phyloP scores from a whole-genome alignment of 2,797 vertebrate species.

The Vespertilio murinus region DNA sequence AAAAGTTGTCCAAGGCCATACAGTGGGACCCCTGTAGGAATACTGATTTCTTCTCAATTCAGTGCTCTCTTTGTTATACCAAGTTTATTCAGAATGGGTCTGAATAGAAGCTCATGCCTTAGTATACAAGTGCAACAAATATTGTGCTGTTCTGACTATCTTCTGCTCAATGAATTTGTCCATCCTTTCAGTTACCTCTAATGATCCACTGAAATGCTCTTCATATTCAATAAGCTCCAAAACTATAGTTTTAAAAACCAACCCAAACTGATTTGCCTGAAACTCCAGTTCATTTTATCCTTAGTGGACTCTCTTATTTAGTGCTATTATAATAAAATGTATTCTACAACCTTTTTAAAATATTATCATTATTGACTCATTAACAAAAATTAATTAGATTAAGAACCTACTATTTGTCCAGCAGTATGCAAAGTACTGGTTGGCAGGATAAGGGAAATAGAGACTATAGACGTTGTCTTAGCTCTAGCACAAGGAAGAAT shows the following conservation, averaged over 20 bases:
- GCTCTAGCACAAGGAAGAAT: conserved; percentile 26
- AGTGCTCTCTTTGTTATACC: not conserved
- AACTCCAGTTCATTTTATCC: not conserved
- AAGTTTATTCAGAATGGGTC: not conserved
- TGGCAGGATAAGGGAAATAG: not conserved
- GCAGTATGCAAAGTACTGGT: not conserved
- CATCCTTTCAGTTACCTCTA: conserved; percentile 11
- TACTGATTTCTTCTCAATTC: not conserved
- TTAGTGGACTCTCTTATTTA: conserved; percentile 37
- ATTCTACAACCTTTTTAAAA: conserved; percentile 16
- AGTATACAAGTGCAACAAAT: not conserved
- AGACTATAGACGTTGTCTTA: not conserved
- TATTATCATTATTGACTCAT: conserved; percentile 21
- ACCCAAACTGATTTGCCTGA: not conserved
- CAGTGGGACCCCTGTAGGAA: not conserved
- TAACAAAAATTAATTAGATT: conserved; percentile 1
- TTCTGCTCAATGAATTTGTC: not conserved
- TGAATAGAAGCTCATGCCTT: not conserved
- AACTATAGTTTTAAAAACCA: conserved; percentile 21
- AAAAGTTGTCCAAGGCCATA: not conserved
- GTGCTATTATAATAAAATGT: conserved; percentile 32
- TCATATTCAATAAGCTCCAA: not conserved
- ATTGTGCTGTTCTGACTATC: not conserved
- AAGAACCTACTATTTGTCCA: conserved; percentile 24
- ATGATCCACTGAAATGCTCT: not conserved